Conservation (phyloP, 1,140 invertebrate species). For the Lordiphosa collinella region DNA sequence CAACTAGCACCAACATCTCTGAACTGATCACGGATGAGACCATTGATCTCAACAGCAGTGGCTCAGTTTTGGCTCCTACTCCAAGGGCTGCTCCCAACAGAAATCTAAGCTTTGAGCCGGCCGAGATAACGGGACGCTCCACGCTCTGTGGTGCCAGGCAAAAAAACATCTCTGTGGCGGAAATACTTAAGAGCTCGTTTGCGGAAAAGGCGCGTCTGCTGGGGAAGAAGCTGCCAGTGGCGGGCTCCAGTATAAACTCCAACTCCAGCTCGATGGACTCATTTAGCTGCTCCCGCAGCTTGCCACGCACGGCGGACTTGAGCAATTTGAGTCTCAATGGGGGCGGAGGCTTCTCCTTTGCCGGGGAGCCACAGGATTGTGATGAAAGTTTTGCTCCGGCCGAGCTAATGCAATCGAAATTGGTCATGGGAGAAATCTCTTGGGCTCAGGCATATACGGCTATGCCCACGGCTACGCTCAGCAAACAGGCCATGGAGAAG, state of each 20-base stretch:
- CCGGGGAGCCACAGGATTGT: conserved; percentile 15
- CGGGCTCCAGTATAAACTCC: too few relatives aligned
- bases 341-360: conserved; percentile 59
- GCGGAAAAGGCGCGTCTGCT: conserved; percentile 62
- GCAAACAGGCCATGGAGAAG: conserved; percentile 58
- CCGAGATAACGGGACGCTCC: conserved; percentile 70
- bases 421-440: conserved; percentile 64
- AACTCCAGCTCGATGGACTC: conserved; percentile 34
- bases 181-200: conserved; percentile 59
- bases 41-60: conserved; percentile 59
- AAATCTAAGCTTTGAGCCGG: conserved; percentile 66
- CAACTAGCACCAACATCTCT: conserved; percentile 60
- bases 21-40: conserved; percentile 70
- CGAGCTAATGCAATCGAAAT: conserved; percentile 70
- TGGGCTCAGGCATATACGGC: conserved; percentile 72
- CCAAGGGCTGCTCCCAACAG: conserved; percentile 15
- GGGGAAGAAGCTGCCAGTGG: conserved; percentile 32
- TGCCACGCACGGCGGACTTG: conserved; percentile 68
- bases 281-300: conserved; percentile 49
- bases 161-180: conserved; percentile 52
- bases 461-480: conserved; percentile 60
- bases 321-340: conserved; percentile 52
- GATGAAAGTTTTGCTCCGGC: conserved; percentile 65
- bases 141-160: conserved; percentile 39
- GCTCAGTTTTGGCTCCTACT: conserved; percentile 15